These are phyloP conservation scores for Cantharis lateralis DNA, from an alignment of 2,888 invertebrate genomes.

Conservation along the genomic window DNA sequence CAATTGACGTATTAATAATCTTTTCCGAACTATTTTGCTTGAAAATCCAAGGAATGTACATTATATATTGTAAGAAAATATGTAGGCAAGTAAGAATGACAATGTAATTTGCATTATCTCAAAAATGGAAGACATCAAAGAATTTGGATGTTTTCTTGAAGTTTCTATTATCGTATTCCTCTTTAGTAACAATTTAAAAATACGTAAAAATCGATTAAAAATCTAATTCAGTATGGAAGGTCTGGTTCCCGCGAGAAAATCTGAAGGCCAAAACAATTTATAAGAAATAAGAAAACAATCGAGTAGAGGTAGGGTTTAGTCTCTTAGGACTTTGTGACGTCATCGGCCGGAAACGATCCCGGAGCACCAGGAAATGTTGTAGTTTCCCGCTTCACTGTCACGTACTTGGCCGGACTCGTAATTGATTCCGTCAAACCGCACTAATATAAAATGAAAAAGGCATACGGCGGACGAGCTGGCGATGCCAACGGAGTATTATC, in stretches of 20 bases:
- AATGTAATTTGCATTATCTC: background rate
- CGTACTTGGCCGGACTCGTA: constrained; percentile 33
- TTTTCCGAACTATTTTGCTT: background rate
- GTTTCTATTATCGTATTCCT: background rate
- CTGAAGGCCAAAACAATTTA: constrained; percentile 51
- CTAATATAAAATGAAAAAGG: constrained; percentile 6
- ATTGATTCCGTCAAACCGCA: constrained; percentile 32
- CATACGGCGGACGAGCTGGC: background rate
- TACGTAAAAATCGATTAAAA: constrained; percentile 40
- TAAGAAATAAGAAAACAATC: constrained; percentile 54
- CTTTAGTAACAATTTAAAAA: constrained; percentile 3
- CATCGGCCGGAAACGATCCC: constrained; percentile 35
- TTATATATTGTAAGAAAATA: background rate
- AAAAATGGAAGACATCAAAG: background rate
- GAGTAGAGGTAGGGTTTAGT: constrained; percentile 48
- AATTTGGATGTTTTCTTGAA: background rate
- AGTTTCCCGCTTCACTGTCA: constrained; percentile 36
- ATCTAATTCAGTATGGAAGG: constrained; percentile 48
- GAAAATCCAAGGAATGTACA: background rate
- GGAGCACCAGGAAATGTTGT: constrained; percentile 33
- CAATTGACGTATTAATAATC: background rate
- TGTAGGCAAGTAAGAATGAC: background rate
- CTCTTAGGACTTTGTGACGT: constrained; percentile 43
- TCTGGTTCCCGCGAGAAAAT: constrained; percentile 43
- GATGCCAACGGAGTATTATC: background rate